Percentiles rank a stretch among this genome's conserved stretches.
These are phyloP conservation scores for Adelosebastes latens DNA, from an alignment of 2,797 vertebrate genomes.

Conservation along the genomic window DNA sequence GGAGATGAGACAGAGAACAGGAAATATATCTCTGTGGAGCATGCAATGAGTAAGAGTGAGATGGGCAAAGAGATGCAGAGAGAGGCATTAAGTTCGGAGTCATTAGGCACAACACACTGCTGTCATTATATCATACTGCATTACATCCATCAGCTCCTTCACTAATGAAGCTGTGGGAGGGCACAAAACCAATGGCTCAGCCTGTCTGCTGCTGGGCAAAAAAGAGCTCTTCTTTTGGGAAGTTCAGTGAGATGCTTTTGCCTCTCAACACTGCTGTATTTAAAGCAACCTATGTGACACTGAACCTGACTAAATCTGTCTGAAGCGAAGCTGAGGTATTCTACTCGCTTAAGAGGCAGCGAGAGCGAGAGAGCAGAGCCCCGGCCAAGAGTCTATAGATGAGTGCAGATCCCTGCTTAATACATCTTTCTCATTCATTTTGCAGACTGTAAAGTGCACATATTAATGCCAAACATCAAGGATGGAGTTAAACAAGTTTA, in stretches of 20 bases:
- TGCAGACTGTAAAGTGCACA: slow-evolving; percentile 45
- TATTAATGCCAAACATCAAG: slow-evolving; percentile 40
- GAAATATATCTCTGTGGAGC: slow-evolving; percentile 35
- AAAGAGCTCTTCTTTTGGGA: slow-evolving; percentile 34
- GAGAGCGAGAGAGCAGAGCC: slow-evolving; percentile 24
- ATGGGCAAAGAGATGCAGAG: slow-evolving; percentile 24
- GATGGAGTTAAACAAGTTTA: slow-evolving; percentile 41
- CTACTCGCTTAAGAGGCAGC: slow-evolving; percentile 33
- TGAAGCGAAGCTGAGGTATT: slow-evolving; percentile 54
- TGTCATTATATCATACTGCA: slow-evolving; percentile 59
- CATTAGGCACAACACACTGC: slow-evolving; percentile 63
- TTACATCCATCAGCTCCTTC: slow-evolving; percentile 59
- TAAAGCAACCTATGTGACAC: slow-evolving; percentile 67
- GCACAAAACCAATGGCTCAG: slow-evolving; percentile 21
- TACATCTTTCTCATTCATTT: slow-evolving; percentile 57
- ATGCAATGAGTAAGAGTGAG: slow-evolving; percentile 25
- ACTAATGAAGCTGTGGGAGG: slow-evolving; percentile 55
- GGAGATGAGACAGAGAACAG: slow-evolving; percentile 33
- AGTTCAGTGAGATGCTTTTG: slow-evolving; percentile 32
- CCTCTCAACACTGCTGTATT: slow-evolving; percentile 53
- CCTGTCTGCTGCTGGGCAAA: slow-evolving; percentile 35
- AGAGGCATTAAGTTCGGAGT: slow-evolving; percentile 57
- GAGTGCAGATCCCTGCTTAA: slow-evolving; percentile 55
- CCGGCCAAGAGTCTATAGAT: slow-evolving; percentile 17
- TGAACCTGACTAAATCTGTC: slow-evolving; percentile 67